Evolutionary conservation across 2,113 vertebrate species (phyloP).

Genomic region (Dryoscopus gambensis): DNA sequence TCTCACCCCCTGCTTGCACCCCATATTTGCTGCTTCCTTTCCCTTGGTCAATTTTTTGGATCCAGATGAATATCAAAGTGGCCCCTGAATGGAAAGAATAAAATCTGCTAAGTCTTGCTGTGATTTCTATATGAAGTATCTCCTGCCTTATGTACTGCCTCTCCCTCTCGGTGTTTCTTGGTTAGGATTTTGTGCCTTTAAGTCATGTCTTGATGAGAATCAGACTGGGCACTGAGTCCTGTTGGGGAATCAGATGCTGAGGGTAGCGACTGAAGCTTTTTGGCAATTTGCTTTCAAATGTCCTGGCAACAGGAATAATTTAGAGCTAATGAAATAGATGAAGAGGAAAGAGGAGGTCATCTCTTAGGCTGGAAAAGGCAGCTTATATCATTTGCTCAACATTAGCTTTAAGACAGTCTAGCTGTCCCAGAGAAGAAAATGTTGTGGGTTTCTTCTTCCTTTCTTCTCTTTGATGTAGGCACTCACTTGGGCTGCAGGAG

Average conservation of each 20-base stretch:
- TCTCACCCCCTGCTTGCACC: neutral
- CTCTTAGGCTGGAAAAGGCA: neutral
- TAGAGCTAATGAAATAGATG: neutral
- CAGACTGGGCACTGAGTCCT: neutral
- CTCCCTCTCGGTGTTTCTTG: neutral
- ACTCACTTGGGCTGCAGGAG: neutral
- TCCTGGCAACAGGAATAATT: neutral
- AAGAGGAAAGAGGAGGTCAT: neutral
- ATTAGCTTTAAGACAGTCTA: neutral
- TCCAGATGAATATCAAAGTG: neutral
- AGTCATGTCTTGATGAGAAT: neutral
- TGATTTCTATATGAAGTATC: neutral
- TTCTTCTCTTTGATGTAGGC: neutral
- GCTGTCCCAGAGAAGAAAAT: neutral
- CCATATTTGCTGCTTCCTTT: neutral
- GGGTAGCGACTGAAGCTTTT: neutral
- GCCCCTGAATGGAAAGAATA: neutral
- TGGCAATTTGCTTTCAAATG: constrained; percentile 9
- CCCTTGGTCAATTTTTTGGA: neutral
- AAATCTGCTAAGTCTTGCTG: neutral
- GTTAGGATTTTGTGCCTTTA: neutral
- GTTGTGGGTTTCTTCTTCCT: neutral
- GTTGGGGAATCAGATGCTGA: neutral
- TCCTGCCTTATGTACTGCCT: neutral
- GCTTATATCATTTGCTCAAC: neutral